Evolutionary conservation across 2,797 vertebrate genomes (phyloP).

Genomic region (Myioborus melanocephalus): DNA sequence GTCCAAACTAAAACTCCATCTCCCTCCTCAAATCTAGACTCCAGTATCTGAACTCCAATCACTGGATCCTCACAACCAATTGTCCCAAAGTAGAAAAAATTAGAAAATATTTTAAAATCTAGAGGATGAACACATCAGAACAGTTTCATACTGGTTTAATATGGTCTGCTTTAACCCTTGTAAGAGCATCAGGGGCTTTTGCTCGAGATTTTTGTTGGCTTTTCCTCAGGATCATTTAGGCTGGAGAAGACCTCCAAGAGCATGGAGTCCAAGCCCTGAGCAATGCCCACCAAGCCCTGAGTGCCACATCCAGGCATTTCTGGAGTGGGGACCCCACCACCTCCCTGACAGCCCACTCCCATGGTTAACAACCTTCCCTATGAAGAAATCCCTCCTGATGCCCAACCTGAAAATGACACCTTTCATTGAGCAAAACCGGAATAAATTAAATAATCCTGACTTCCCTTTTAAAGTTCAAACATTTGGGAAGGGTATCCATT

Average conservation of each 20-base stretch:
- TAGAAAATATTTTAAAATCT: not conserved
- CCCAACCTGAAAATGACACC: not conserved
- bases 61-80: not conserved
- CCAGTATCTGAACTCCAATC: not conserved
- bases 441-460: not conserved
- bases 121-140: not conserved
- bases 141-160: not conserved
- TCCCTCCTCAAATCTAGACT: not conserved
- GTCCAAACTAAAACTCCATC: not conserved
- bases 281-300: not conserved
- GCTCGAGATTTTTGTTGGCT: not conserved
- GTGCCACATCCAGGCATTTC: not conserved
- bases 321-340: no score
- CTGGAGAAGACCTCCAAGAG: not conserved
- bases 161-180: not conserved
- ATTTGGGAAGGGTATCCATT: not conserved
- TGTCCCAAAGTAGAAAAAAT: not conserved
- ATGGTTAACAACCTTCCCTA: no score
- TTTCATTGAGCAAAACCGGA: not conserved
- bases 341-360: not conserved
- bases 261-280: fast-evolving
- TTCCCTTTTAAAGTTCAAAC: not conserved
- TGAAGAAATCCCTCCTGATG: not conserved
- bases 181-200: not conserved
- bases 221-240: not conserved